Percentiles rank a stretch among this genome's conserved stretches.
Conservation (phyloP, 2,797 vertebrate genomes). For the Peromyscus aztecus region DNA sequence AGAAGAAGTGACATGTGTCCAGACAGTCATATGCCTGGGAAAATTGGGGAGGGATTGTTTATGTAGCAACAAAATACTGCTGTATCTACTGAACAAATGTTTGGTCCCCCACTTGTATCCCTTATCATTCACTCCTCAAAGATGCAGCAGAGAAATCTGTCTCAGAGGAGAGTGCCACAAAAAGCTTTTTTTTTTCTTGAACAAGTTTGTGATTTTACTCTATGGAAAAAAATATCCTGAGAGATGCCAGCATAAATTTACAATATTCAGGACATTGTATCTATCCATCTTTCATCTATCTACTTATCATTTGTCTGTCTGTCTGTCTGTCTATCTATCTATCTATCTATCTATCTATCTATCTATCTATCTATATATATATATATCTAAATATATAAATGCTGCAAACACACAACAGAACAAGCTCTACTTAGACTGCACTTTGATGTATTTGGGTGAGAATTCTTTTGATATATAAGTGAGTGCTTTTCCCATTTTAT, state of each 20-base stretch:
- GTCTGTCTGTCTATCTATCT: not conserved
- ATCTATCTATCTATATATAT: not conserved
- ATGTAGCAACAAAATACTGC: not conserved
- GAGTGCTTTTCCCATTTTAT: not conserved
- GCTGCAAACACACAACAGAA: not conserved
- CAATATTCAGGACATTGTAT: not conserved
- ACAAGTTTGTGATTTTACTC: not conserved
- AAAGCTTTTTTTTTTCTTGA: slow-evolving; percentile 3
- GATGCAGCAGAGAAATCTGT: not conserved
- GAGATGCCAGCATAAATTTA: not conserved
- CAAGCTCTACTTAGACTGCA: not conserved
- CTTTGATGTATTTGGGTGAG: not conserved
- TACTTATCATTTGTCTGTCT: not conserved
- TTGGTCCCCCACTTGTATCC: not conserved
- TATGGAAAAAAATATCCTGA: not conserved
- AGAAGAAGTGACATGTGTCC: not conserved
- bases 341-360: not conserved
- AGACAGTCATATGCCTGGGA: not conserved
- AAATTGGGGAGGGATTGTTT: not conserved
- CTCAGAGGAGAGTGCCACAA: not conserved
- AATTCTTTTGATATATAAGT: not conserved
- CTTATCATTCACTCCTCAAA: not conserved
- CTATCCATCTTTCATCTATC: not conserved
- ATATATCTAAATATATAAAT: not conserved
- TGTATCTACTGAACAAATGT: slow-evolving; percentile 3